A percentile compares a stretch with the other conserved stretches of the same genome.
These are phyloP conservation scores for Lasioglossum lativentre DNA, from an alignment of 2,888 invertebrate species.

Conservation along the genomic window DNA sequence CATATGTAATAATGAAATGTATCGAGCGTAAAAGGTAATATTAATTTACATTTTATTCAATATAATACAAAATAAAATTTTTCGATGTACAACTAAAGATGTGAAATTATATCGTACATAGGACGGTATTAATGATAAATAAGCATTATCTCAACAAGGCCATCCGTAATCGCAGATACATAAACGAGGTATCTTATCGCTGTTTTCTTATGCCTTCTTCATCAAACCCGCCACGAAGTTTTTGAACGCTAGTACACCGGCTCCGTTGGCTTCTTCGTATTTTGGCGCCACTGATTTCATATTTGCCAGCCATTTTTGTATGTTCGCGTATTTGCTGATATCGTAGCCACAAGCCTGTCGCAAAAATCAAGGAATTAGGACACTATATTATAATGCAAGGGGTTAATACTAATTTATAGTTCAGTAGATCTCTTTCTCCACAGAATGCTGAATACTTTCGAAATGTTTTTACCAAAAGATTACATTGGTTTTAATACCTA, in stretches of 20 bases:
- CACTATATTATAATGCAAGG: too few relatives aligned
- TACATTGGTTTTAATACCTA: too few relatives aligned
- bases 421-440: too few relatives aligned
- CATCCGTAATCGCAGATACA: neutral
- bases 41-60: neutral
- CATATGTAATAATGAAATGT: neutral
- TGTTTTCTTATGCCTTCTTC: slow-evolving; percentile 63
- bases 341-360: slow-evolving; percentile 86
- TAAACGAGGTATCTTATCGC: neutral
- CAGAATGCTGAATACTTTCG: too few relatives aligned
- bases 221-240: slow-evolving; percentile 70
- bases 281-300: slow-evolving; percentile 87
- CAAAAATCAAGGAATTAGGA: neutral
- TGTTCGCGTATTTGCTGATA: slow-evolving; percentile 89
- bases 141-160: neutral
- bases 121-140: too few relatives aligned
- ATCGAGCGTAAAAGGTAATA: neutral
- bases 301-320: slow-evolving; percentile 88
- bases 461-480: too few relatives aligned
- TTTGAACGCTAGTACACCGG: slow-evolving; percentile 76
- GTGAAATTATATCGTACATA: neutral
- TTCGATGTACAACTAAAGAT: neutral
- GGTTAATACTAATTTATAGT: too few relatives aligned
- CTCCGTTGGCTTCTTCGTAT: slow-evolving; percentile 85
- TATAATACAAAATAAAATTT: neutral